phyloP scores from a whole-genome alignment of 2,888 invertebrate genomes.

The Cenopis cana region DNA sequence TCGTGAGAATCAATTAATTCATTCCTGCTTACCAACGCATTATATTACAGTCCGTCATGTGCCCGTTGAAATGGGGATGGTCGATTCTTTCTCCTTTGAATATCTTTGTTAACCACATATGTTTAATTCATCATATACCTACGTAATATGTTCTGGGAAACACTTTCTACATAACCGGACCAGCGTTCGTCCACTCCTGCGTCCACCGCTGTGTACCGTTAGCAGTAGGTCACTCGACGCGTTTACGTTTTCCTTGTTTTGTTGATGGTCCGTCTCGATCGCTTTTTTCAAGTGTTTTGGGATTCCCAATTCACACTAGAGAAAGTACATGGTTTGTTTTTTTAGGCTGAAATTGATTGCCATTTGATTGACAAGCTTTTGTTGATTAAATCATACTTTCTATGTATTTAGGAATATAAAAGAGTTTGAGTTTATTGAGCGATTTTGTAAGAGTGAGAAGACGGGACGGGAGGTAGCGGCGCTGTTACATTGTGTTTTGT shows the following conservation, averaged over 20 bases:
- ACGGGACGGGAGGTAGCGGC: too few species aligned
- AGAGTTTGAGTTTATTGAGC: too few species aligned
- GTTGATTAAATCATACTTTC: constrained; percentile 28
- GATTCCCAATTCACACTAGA: constrained; percentile 30
- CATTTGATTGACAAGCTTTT: constrained; percentile 21
- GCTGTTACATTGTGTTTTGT: too few species aligned
- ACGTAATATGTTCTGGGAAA: background rate
- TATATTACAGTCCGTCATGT: background rate
- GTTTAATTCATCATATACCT: background rate
- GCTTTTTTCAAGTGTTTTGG: constrained; percentile 27
- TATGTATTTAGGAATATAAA: too few species aligned
- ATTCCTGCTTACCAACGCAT: background rate
- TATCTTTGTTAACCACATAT: background rate
- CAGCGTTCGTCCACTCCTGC: constrained; percentile 47
- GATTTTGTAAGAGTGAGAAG: too few species aligned
- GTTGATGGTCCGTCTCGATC: constrained; percentile 29
- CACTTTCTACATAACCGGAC: constrained; percentile 35
- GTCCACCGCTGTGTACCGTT: constrained; percentile 72
- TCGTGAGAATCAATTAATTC: background rate
- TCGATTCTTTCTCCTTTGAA: too few species aligned
- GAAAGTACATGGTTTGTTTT: constrained; percentile 36
- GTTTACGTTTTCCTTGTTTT: constrained; percentile 43
- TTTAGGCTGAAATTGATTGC: constrained; percentile 23
- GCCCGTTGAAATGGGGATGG: too few species aligned
- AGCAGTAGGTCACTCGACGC: constrained; percentile 65